Percentiles rank a stretch among this genome's conserved stretches.
Conservation (phyloP, 2,113 vertebrate species). For the Mesembrinibis cayennensis region DNA sequence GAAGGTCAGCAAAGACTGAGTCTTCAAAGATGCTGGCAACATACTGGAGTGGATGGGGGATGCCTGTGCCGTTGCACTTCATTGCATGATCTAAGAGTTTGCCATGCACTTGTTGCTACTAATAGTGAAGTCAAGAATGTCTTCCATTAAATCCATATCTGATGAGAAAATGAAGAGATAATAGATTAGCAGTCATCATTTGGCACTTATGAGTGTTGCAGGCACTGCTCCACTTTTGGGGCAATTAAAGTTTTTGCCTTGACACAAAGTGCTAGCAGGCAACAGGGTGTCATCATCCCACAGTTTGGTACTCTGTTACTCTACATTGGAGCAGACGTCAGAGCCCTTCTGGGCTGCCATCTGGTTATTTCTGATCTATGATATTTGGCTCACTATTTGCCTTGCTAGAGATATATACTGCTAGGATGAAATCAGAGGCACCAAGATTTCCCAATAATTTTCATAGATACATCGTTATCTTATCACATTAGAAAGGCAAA, state of each 20-base stretch:
- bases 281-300: conserved; percentile 30
- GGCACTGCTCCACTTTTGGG: conserved; percentile 4
- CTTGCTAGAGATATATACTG: neutral
- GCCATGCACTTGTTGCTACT: neutral
- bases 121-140: neutral
- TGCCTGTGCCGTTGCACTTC: neutral
- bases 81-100: accelerated
- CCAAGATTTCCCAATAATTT: conserved; percentile 20
- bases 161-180: neutral
- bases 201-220: neutral
- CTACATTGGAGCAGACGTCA: conserved; percentile 43
- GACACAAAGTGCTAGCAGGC: conserved; percentile 41
- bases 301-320: conserved; percentile 37
- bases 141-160: neutral
- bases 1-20: neutral
- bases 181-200: neutral
- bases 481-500: conserved; percentile 38
- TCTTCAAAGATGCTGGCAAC: neutral
- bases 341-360: conserved; percentile 53
- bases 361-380: conserved; percentile 35
- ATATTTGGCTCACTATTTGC: conserved; percentile 16
- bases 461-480: conserved; percentile 15
- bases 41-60: neutral
- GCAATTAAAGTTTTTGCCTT: conserved; percentile 30
- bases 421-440: neutral